Conservation (phyloP, 2,888 invertebrate species). For the Heteromurus nitidus region DNA sequence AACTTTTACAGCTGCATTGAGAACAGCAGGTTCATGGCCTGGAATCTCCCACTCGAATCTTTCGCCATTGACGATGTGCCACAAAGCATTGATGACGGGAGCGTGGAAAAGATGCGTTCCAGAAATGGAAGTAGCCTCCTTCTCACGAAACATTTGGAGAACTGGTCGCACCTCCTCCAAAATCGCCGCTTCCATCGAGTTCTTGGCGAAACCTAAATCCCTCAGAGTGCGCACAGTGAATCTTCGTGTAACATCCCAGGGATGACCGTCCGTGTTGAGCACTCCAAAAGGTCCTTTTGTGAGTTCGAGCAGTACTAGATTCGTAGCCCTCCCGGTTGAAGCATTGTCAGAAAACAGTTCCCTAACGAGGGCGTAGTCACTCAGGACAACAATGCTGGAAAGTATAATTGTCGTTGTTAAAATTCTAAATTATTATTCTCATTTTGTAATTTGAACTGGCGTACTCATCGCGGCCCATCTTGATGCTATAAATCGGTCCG, state of each 20-base stretch:
- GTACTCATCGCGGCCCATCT: no score
- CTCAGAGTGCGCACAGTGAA: no score
- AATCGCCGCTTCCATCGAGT: no score
- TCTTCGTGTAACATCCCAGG: not conserved
- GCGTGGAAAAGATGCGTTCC: slow-evolving; percentile 49
- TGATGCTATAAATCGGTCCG: slow-evolving; percentile 23
- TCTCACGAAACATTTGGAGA: no score
- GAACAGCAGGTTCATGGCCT: not conserved
- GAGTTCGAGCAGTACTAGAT: slow-evolving; percentile 21
- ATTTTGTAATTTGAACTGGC: no score
- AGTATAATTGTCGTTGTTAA: no score
- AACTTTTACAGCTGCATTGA: not conserved
- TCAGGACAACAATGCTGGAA: slow-evolving; percentile 32
- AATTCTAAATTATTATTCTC: no score
- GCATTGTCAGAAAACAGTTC: slow-evolving; percentile 37
- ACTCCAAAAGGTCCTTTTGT: slow-evolving; percentile 49
- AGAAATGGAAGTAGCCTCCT: slow-evolving; percentile 34
- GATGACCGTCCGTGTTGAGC: slow-evolving; percentile 21
- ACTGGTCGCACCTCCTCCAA: no score
- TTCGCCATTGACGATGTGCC: slow-evolving; percentile 54
- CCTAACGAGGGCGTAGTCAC: slow-evolving; percentile 34
- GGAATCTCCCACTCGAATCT: slow-evolving; percentile 30
- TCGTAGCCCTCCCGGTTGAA: slow-evolving; percentile 36
- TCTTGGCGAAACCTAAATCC: no score
- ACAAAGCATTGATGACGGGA: slow-evolving; percentile 51